Base-by-base conservation (phyloP, 1,140 invertebrate genomes). In the Pinna nobilis region DNA sequence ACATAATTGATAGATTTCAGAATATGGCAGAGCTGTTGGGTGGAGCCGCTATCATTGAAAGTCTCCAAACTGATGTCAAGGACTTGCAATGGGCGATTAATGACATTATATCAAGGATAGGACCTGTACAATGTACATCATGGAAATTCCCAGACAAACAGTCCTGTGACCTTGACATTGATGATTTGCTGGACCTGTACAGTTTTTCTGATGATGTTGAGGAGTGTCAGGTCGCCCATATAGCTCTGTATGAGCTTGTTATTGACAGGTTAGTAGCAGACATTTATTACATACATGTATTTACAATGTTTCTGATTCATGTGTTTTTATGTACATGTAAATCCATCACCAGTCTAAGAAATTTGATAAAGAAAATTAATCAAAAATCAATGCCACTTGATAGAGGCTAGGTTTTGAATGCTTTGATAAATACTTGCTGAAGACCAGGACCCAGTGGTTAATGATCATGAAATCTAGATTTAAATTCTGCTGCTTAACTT, bases 111-210 rank as follows among this genome's bases (percentile, higher is more conserved):
- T 88, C 85, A n/a, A 70, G 86, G 20, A 65, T 80, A 39, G 86
- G 87, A 9, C 87, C 87, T 6, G 73, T 87, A 2, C 35, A 71
- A 6, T 76, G 65, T 49, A 77, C 82, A 13, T 88, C 87, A n/a
- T 89, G 88, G 88, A 89, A 88, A 59, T 88, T 86, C 65, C 88
- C 87, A 9, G 86, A 88, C 69, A 86, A 88, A 66, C 57, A 70
- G 20, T 82, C 86, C n/a, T 61, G 70, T 53, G 86, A 88, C 41
- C 47, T 89, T 33, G 85, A 89, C 53, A 82, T 88, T 11, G 80
- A 85, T 3, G 83, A 88, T 28, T 72, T 89, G 7, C 69, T 89
- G 23, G 84, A 87, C n/a, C 63, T 83, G 39, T 86, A 88, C 69
- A 74, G 74, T 59, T 80, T 77, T 61, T 77, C 73, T 75, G 77